Evolutionary conservation across 2,113 vertebrate genomes (phyloP).

Genomic region (Prunella himalayana): DNA sequence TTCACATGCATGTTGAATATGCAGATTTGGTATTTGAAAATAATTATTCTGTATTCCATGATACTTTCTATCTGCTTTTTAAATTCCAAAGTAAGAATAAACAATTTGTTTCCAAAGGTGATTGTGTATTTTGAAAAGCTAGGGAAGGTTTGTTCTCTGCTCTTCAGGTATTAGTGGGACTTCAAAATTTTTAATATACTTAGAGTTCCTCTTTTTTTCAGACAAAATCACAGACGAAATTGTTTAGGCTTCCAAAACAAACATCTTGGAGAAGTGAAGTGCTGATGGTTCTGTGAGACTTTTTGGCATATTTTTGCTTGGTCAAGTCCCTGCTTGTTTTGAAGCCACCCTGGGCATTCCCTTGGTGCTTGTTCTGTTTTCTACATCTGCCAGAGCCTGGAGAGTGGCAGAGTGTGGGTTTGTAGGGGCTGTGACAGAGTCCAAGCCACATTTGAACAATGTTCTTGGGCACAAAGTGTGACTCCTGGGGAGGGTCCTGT

Average conservation of each 20-base stretch:
- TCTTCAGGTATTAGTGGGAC: not conserved
- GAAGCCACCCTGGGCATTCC: rapidly evolving
- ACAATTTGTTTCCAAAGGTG: not conserved
- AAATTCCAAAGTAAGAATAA: not conserved
- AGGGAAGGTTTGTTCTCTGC: not conserved
- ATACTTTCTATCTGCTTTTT: not conserved
- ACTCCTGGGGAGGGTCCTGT: not conserved
- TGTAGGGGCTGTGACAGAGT: rapidly evolving
- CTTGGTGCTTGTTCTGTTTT: rapidly evolving
- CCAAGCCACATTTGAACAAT: rapidly evolving
- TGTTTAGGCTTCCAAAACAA: not conserved
- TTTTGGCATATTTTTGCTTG: not conserved
- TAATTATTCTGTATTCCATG: not conserved
- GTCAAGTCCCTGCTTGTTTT: not conserved
- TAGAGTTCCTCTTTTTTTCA: not conserved
- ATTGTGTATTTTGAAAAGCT: not conserved
- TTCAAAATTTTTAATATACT: not conserved
- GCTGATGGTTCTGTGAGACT: not conserved
- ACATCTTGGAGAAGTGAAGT: not conserved
- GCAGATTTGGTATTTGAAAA: not conserved
- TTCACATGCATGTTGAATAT: not conserved
- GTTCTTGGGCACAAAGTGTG: not conserved
- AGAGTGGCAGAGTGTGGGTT: not conserved
- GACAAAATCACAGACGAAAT: not conserved
- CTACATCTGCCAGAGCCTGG: not conserved